Percentiles rank a stretch among this genome's conserved stretches.
Conservation (phyloP, 2,113 vertebrate species). For the Mormoops blainvillei region DNA sequence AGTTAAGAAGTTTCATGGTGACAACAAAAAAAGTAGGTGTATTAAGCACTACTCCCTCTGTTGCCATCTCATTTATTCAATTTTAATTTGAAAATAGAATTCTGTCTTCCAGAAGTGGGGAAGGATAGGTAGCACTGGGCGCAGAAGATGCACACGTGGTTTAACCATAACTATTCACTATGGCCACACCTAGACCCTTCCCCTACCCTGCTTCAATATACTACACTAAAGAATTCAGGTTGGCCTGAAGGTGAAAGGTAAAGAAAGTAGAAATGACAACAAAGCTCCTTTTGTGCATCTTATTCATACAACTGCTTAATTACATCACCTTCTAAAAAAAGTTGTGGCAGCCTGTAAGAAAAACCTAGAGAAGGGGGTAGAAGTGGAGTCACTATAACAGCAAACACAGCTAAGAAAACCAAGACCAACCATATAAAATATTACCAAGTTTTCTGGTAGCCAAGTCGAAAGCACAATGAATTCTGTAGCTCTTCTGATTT, state of each 20-base stretch:
- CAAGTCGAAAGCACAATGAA: background rate
- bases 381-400: background rate
- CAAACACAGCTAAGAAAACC: background rate
- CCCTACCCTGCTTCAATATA: background rate
- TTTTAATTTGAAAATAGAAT: slow-evolving; percentile 2
- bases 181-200: background rate
- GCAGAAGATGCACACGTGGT: background rate
- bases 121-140: background rate
- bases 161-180: background rate
- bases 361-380: background rate
- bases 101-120: background rate
- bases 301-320: background rate
- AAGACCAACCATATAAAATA: background rate
- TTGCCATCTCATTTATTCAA: background rate
- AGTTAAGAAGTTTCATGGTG: background rate
- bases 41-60: background rate
- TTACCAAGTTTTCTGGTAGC: background rate
- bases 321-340: background rate
- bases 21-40: background rate
- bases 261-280: background rate
- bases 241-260: background rate
- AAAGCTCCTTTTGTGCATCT: background rate
- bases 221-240: background rate
- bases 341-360: background rate
- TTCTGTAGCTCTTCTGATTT: background rate